These are phyloP conservation scores for Thunnus maccoyii DNA, from an alignment of 2,113 vertebrate genomes.

Conservation along the genomic window DNA sequence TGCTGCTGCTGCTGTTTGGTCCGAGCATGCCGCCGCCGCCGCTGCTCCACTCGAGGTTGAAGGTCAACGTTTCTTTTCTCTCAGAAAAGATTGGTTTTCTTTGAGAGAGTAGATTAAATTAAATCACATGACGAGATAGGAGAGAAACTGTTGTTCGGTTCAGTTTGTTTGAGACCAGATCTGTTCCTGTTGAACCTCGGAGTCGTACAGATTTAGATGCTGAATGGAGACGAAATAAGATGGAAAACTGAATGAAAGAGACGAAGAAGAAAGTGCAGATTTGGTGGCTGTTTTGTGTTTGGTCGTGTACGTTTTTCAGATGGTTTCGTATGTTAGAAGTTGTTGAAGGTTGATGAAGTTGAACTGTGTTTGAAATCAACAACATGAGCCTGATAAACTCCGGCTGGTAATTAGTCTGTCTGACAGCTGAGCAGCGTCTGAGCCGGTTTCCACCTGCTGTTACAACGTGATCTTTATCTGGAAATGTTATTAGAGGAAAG, in stretches of 20 bases:
- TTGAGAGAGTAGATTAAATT: background rate
- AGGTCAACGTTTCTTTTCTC: background rate
- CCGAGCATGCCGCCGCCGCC: background rate
- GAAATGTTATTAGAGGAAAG: no score
- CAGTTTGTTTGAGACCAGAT: background rate
- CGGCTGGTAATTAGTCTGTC: no score
- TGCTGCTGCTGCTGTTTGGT: background rate
- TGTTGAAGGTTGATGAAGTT: background rate
- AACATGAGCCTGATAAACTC: background rate
- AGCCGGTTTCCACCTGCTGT: background rate
- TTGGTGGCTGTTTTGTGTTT: background rate
- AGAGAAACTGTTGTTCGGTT: no score
- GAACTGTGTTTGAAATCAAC: background rate
- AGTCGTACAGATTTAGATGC: no score
- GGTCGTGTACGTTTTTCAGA: slow-evolving; percentile 1
- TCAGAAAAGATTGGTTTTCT: background rate
- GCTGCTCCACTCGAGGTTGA: background rate
- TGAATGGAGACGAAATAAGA: background rate
- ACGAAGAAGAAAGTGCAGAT: background rate
- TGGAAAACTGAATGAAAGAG: background rate
- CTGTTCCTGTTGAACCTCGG: no score
- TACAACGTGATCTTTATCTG: no score
- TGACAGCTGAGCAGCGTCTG: no score
- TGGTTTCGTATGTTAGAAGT: slow-evolving; percentile 20
- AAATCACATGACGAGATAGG: no score